Base-by-base conservation (phyloP, 2,888 invertebrate species). In the Apeira syringaria region DNA sequence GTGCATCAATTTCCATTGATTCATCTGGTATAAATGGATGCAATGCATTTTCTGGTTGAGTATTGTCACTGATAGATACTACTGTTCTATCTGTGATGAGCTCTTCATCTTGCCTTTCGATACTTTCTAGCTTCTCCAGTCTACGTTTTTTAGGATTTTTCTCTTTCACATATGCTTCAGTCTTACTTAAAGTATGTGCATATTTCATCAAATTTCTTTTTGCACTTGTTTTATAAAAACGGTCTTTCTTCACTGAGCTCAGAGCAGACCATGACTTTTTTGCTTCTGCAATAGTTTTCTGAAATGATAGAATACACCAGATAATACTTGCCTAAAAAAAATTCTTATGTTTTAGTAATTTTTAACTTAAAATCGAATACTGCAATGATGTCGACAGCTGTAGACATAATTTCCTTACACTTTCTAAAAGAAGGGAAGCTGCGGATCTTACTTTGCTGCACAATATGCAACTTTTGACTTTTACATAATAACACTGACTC, bases 201-300 rank as follows among this genome's bases (percentile, higher is more conserved):
- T 45, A 34, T n/a, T 42, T 39, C 18, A 53, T n/a, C 11, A 42
- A 31, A 22, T 41, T 32, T 35, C 44, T 48, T 3, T 37, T 27
- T 9, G 43, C 15, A 22, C 38, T 28, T 29, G 53, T 72, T 6
- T 61, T 49, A 26, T 48, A 24, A 57, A 86, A 70, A 27, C 65
- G 43, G 26, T 70, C 53, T 51, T 70, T 82, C 53, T 85, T 80
- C 24, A 44, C 36, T 24, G 72, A 50, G 49, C 51, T 76, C 27
- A 87, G 57, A 9, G 74, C 67, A n/a, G 68, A 28, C 85, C 85
- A 87, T 27, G 82, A 77, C 49, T 74, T 72, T 5, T 65, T 68
- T 46, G 82, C 84, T 61, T 78, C 76, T 27, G 53, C 47, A 17
- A 37, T 52, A 12, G 52, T 51, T 49, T 60, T 53, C 79, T 79